A percentile compares a stretch with the other conserved stretches of the same genome.
Conservation (phyloP, 1,140 invertebrate genomes). For the Drosophila saltans region DNA sequence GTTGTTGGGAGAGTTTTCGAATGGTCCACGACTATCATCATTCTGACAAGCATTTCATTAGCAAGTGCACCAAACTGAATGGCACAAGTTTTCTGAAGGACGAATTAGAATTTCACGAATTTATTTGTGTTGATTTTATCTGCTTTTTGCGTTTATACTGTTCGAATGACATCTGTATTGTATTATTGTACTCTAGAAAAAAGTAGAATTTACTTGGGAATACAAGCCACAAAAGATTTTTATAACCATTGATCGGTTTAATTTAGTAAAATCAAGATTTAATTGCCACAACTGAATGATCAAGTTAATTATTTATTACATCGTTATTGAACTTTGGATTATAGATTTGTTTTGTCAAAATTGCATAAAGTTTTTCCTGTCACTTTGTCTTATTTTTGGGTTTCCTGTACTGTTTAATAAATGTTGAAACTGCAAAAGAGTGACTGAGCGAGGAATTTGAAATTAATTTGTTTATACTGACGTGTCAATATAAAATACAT, state of each 20-base stretch:
- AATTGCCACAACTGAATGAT: not conserved
- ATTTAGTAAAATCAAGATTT: no score
- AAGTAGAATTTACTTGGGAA: no score
- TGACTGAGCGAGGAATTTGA: constrained; percentile 21
- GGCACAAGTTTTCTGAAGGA: not conserved
- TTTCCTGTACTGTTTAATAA: constrained; percentile 8
- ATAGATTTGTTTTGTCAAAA: not conserved
- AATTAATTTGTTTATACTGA: constrained; percentile 57
- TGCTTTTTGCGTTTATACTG: not conserved
- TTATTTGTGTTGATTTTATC: not conserved
- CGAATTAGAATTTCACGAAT: not conserved
- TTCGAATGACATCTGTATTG: not conserved
- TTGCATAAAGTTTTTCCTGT: constrained; percentile 11
- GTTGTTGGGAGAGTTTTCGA: not conserved
- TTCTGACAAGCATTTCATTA: not conserved
- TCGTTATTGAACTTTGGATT: not conserved
- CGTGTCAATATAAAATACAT: constrained; percentile 45
- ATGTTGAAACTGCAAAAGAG: constrained; percentile 13
- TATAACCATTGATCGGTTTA: no score
- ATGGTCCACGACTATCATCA: not conserved
- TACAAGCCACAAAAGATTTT: no score
- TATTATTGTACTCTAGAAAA: no score
- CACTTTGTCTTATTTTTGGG: constrained; percentile 31
- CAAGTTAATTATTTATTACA: not conserved
- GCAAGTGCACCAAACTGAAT: not conserved